Percentiles rank a stretch among this genome's conserved stretches.
phyloP scores from a whole-genome alignment of 2,113 vertebrate genomes.

The human (Homo sapiens) region GRCh38 chr5:168364001-168364500 shows the following conservation, averaged over 20 bases:
- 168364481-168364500: not conserved
- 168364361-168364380: not conserved
- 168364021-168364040: not conserved
- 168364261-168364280: not conserved
- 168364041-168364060: not conserved
- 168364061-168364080: not conserved
- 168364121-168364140: not conserved
- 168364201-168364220: not conserved
- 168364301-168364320: not conserved
- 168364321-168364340: fast-evolving
- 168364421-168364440: not conserved
- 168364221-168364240: not conserved
- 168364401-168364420: not conserved
- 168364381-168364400: not conserved
- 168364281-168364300: fast-evolving
- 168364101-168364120: not conserved
- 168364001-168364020: not conserved
- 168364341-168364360: not conserved
- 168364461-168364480: not conserved
- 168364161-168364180: not conserved
- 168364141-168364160: conserved; percentile 7
- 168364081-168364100: not conserved
- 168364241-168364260: not conserved
- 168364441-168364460: not conserved
- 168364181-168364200: not conserved